A percentile compares a stretch with the other conserved stretches of the same genome.
Evolutionary conservation across 2,888 invertebrate species (phyloP).

Genomic region (Metellina segmentata): DNA sequence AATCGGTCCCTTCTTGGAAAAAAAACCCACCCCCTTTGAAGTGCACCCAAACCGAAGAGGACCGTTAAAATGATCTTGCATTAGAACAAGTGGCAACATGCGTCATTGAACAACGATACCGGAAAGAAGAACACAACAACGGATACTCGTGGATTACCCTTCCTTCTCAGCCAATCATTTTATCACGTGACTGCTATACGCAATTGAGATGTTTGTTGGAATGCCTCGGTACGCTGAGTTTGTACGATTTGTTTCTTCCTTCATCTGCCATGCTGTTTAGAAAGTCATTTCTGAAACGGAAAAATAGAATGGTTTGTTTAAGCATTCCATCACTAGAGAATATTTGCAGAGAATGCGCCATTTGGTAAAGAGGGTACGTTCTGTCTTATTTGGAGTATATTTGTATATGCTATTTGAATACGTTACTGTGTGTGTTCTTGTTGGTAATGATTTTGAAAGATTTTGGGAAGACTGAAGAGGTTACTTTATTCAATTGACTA

Average conservation of each 20-base stretch:
- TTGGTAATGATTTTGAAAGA: too few species aligned
- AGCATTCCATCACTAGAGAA: neutral
- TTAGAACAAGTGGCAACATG: constrained; percentile 64
- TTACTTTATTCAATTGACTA: too few species aligned
- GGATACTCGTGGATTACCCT: constrained; percentile 5
- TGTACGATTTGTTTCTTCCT: constrained; percentile 14
- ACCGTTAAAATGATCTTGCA: constrained; percentile 54
- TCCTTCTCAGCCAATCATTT: constrained; percentile 46
- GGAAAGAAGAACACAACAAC: constrained; percentile 10
- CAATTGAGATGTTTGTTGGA: constrained; percentile 10
- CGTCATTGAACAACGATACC: constrained; percentile 53
- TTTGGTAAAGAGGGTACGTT: neutral
- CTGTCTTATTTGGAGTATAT: neutral
- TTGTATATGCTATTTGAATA: too few species aligned
- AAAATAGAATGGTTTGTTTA: constrained; percentile 46
- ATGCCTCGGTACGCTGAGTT: constrained; percentile 9
- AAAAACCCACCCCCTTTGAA: constrained; percentile 16
- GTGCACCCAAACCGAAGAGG: constrained; percentile 7
- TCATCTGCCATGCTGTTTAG: constrained; percentile 2
- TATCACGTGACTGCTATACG: constrained; percentile 51
- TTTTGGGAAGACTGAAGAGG: too few species aligned
- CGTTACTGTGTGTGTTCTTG: too few species aligned
- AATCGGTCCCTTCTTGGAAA: neutral
- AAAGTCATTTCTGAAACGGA: constrained; percentile 36
- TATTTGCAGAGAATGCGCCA: neutral